Evolutionary conservation across 2,888 invertebrate genomes (phyloP).

Genomic region (Standfussiana lucernea): DNA sequence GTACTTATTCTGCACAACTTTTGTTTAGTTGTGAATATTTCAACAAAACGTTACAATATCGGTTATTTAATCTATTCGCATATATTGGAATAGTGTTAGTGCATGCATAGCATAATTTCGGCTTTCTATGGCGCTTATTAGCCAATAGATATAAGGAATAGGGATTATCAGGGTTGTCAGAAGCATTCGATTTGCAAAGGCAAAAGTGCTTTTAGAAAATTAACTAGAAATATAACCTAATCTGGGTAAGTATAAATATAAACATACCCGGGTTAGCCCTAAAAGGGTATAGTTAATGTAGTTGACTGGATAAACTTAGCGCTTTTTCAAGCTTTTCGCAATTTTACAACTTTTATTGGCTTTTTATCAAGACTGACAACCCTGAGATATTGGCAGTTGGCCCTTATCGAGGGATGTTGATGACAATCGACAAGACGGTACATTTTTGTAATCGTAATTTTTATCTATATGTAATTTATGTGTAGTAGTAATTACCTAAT

Average conservation of each 20-base stretch:
- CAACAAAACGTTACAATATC: conserved; percentile 52
- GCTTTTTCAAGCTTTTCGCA: conserved; percentile 22
- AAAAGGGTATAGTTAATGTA: conserved; percentile 24
- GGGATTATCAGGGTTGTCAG: conserved; percentile 63
- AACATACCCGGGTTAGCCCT: conserved; percentile 25
- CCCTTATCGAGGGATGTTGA: conserved; percentile 33
- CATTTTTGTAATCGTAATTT: conserved; percentile 78
- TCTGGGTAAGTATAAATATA: conserved; percentile 18
- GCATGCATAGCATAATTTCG: conserved; percentile 62
- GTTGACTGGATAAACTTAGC: conserved; percentile 17
- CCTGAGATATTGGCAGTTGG: conserved; percentile 54
- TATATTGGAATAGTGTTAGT: conserved; percentile 66
- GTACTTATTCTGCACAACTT: conserved; percentile 70
- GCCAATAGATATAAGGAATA: conserved; percentile 57
- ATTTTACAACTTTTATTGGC: conserved; percentile 21
- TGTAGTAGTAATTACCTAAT: conserved; percentile 78
- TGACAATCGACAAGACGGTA: conserved; percentile 65
- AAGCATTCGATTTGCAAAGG: conserved; percentile 13
- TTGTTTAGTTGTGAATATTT: conserved; percentile 59
- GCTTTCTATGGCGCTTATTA: conserved; percentile 59
- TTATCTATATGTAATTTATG: conserved; percentile 76
- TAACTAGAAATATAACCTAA: conserved; percentile 7
- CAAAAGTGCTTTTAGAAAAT: conserved; percentile 28
- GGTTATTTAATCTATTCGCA: conserved; percentile 70
- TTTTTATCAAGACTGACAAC: conserved; percentile 55